Percentiles rank a stretch among this genome's conserved stretches.
Conservation (phyloP, 2,113 vertebrate species). For the Zonotrichia leucophrys region DNA sequence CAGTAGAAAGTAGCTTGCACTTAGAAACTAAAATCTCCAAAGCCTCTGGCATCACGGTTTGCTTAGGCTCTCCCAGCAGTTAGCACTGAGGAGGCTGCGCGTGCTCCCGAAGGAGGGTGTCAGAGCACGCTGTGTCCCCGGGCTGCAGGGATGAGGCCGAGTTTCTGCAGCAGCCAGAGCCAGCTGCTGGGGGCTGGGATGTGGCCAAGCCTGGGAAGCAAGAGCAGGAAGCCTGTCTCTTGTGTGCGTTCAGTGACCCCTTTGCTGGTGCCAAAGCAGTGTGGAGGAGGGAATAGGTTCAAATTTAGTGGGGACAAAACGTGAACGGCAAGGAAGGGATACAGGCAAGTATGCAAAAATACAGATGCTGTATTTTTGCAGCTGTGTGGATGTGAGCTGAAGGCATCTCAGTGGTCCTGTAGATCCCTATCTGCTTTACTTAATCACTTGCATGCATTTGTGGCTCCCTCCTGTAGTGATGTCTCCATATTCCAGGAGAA, state of each 20-base stretch:
- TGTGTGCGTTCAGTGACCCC: not conserved
- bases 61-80: not conserved
- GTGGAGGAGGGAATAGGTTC: not conserved
- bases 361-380: not conserved
- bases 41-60: not conserved
- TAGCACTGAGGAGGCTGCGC: not conserved
- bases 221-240: slow-evolving; percentile 11
- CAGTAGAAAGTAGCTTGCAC: not conserved
- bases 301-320: not conserved
- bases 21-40: not conserved
- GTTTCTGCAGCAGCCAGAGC: not conserved
- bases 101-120: not conserved
- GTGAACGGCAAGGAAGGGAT: not conserved
- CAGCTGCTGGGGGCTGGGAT: slow-evolving; percentile 34
- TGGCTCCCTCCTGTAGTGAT: not conserved
- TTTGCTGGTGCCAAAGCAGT: not conserved
- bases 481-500: not conserved
- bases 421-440: not conserved
- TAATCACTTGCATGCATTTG: not conserved
- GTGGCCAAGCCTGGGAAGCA: not conserved
- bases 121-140: not conserved
- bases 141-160: not conserved
- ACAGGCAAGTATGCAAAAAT: not conserved
- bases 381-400: not conserved
- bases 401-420: not conserved